Base-by-base conservation (phyloP, 2,888 invertebrate genomes). In the Sepioteuthis lessoniana region DNA sequence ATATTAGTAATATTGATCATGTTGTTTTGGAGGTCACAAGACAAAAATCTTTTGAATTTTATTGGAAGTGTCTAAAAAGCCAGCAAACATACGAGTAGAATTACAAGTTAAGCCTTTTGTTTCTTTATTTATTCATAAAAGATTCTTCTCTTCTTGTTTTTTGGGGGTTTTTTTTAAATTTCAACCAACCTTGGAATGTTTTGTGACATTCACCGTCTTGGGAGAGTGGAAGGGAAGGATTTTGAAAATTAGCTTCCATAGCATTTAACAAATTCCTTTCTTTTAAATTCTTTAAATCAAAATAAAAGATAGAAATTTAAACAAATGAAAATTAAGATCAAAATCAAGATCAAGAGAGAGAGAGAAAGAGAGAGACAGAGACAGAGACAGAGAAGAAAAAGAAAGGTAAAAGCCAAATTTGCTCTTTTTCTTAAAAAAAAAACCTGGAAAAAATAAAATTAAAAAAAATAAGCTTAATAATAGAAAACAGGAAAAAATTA, bases 221-320 rank as follows among this genome's bases (percentile, higher is more conserved):
- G 76, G 76, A 10, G 13, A 76, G 76, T n/a, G 76, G 76, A 76
- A 35, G 35, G 76, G 76, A 76, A 76, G 25, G 76, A 35, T 76
- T 76, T 76, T 76, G 76, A 76, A 76, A 76, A 76, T 76, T 76
- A 35, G 76, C 76, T 76, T 76, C 76, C n/a, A 35, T 76, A 35
- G 76, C 76, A 76, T 76, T 76, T 76, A 76, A 76, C 76, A n/a
- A n/a, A 76, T 76, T 76, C 76, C 76, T 76, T 76, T 76, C 76
- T 76, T 35, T 76, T 35, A 76, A 76, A 76, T 76, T 76, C 76
- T n/a, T 16, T n/a, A 76, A 76, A 10, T n/a, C 3, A 76, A 76
- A n/a, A 76, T 35, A 76, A 76, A n/a, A 16, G 13, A n/a, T 16
- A 76, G 16, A 76, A 4, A 5, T 76, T 25, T 28, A 28, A 55